phyloP scores from a whole-genome alignment of 2,113 vertebrate genomes.

The Hyaena hyaena region DNA sequence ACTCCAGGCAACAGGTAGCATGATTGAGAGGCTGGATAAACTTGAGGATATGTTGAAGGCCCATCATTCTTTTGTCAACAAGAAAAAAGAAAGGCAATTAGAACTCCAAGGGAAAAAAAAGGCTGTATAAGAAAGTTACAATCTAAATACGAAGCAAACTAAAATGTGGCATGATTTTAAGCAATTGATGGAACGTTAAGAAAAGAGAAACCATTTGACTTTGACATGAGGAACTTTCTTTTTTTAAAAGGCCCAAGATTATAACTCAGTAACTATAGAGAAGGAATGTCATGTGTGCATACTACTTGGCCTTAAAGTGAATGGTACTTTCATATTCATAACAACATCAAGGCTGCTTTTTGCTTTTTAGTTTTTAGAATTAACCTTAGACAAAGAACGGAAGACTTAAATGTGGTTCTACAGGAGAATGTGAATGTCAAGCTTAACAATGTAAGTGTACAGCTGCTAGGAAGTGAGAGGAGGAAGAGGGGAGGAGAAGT shows the following conservation, averaged over 20 bases:
- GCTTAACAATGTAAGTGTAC: neutral
- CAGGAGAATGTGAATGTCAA: conserved; percentile 25
- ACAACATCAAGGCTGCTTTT: neutral
- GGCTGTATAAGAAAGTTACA: conserved; percentile 47
- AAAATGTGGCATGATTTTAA: conserved; percentile 60
- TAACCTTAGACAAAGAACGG: conserved; percentile 37
- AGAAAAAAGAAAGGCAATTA: conserved; percentile 74
- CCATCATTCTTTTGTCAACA: conserved; percentile 67
- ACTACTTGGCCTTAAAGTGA: neutral
- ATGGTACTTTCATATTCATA: neutral
- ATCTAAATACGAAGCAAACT: conserved; percentile 62
- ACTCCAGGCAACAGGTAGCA: conserved; percentile 58
- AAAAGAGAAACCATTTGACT: conserved; percentile 53
- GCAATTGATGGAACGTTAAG: neutral
- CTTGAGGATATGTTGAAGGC: conserved; percentile 54
- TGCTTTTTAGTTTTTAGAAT: conserved; percentile 50
- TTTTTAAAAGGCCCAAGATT: conserved; percentile 12
- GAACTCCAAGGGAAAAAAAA: conserved; percentile 58
- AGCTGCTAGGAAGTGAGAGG: conserved; percentile 19
- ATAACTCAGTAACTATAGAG: neutral
- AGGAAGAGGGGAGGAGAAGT: neutral
- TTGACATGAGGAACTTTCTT: neutral
- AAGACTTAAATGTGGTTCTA: conserved; percentile 23
- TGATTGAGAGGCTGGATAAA: conserved; percentile 64
- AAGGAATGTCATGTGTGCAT: neutral